Conservation (phyloP, 2,888 invertebrate species). For the Chalcis sispes region DNA sequence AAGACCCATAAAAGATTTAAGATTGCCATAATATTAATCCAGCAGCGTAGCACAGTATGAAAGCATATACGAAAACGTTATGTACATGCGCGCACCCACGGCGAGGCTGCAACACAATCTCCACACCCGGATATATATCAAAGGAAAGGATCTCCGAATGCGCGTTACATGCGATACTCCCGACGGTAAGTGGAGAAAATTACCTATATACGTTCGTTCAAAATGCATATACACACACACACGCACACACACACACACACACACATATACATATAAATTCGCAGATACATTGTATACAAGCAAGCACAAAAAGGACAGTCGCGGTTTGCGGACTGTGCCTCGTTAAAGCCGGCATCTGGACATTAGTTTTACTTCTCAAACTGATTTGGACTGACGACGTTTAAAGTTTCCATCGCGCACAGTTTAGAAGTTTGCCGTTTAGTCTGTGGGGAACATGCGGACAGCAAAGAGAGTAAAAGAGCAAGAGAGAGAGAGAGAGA, state of each 20-base stretch:
- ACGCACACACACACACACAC: slow-evolving; percentile 1
- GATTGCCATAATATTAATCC: neutral
- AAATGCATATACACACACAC: neutral
- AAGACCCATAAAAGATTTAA: slow-evolving; percentile 1
- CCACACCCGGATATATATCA: slow-evolving; percentile 24
- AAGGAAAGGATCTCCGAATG: slow-evolving; percentile 27
- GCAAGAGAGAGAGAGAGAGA: slow-evolving; percentile 19
- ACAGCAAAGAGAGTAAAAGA: too few species aligned
- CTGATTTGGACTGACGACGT: slow-evolving; percentile 50
- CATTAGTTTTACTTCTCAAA: slow-evolving; percentile 31
- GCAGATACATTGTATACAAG: neutral
- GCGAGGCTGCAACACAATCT: slow-evolving; percentile 16
- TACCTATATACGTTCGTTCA: too few species aligned
- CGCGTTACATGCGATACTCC: neutral
- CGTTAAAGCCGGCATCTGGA: slow-evolving; percentile 29
- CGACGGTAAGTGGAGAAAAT: neutral
- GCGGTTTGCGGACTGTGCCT: slow-evolving; percentile 7
- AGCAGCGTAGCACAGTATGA: too few species aligned
- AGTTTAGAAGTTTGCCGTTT: slow-evolving; percentile 58
- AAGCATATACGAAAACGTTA: slow-evolving; percentile 6
- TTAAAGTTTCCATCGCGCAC: slow-evolving; percentile 58
- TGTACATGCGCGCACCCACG: neutral
- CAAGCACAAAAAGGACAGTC: slow-evolving; percentile 1
- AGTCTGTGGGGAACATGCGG: slow-evolving; percentile 4
- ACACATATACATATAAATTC: neutral